Evolutionary conservation across 2,113 vertebrate species (phyloP), one percentile per base, ranked within the genome.

Genomic region (Tyto alba): DNA sequence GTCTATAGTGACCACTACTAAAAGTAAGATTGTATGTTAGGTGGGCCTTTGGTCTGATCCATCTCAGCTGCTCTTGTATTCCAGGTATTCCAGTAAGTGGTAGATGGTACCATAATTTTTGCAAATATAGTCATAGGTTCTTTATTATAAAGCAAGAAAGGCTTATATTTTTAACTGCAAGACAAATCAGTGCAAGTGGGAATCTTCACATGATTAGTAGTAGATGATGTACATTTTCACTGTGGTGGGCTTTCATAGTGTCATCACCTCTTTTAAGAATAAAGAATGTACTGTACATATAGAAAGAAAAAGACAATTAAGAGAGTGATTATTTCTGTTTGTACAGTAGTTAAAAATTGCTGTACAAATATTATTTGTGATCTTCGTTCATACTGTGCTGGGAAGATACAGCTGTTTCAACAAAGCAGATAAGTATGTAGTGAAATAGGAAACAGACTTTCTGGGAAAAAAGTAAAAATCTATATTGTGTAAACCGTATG

Each of bases 331-430:
- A 73, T 94, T 92, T 90, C 71, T 95, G 66, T 96, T 97, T 93
- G 32, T 56, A 86, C 84, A 95, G 93, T 93, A 96, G 87, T 93
- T 96, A 95, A 93, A 96, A 95, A 96, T 96, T 92, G 62, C 77
- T 78, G 62, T 88, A 64, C 64, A 97, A 96, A 97, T 95, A 96
- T 95, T 97, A 95, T 95, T 96, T 96, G 81, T 91, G 66, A 77
- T 88, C 47, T 81, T 81, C 78, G 2, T 55, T 93, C 79, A 47
- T 72, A 78, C 67, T 85, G 71, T 71, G 88, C 71, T 30, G 57
- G 76, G 80, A 93, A 88, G 88, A 83, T 90, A 71, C 89, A 94
- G 95, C 92, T 97, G 93, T 96, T 96, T 96, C 95, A 97, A 96
- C 88, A 94, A 86, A 93, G 34, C n/a, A 48, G 90, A 86, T 30